Evolutionary conservation across 92 coral and sea anemone genomes (phyloP).

Genomic region (Pocillopora meandrina): DNA sequence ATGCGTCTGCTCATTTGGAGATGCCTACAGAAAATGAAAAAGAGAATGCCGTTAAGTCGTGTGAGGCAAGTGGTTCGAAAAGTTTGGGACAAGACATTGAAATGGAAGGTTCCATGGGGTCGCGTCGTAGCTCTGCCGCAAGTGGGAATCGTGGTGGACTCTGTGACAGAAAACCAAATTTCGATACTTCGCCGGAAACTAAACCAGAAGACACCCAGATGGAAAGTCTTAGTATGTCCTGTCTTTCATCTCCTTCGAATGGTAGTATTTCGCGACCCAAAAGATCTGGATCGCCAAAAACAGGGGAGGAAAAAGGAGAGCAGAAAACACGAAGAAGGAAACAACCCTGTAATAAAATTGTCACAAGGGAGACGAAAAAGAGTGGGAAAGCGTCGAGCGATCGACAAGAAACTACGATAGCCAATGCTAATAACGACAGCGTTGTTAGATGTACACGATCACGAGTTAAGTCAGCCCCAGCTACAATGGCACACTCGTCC

Average conservation of each 20-base stretch:
- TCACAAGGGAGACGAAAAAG: not conserved
- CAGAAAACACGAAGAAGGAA: not conserved
- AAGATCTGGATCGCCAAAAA: not conserved
- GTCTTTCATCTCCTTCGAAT: constrained; percentile 19
- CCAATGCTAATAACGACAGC: not conserved
- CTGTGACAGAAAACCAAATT: not conserved
- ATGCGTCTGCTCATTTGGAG: not conserved
- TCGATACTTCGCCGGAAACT: not conserved
- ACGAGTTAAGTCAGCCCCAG: constrained; percentile 5
- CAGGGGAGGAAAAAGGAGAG: not conserved
- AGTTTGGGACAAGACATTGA: not conserved
- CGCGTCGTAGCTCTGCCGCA: not conserved
- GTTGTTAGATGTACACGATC: not conserved
- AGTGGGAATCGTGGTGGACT: not conserved
- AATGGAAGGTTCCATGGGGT: not conserved
- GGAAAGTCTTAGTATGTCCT: constrained; percentile 2
- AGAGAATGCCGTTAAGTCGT: not conserved
- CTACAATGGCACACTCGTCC: not conserved
- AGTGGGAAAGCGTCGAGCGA: not conserved
- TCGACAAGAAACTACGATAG: not conserved
- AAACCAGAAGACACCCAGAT: not conserved
- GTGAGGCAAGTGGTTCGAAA: not conserved
- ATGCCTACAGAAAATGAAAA: not conserved
- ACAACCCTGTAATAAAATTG: not conserved
- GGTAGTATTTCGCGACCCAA: not conserved